These are phyloP conservation scores for Hydropsyche betteni DNA, from an alignment of 2,888 invertebrate species.

Conservation along the genomic window DNA sequence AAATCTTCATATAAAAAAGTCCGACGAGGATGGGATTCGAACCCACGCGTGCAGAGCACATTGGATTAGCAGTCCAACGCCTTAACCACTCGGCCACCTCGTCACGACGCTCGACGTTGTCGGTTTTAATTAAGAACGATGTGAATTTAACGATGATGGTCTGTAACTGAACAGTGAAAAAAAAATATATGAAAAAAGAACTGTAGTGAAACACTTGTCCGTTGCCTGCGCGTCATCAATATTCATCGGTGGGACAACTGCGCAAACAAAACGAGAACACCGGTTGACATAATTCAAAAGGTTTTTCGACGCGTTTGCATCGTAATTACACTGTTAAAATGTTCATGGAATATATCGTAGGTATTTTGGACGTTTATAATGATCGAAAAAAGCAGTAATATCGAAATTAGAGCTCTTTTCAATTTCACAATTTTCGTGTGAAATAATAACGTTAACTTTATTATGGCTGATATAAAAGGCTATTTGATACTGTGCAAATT, in stretches of 20 bases:
- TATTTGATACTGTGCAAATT: too few species aligned
- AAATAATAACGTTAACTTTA: too few species aligned
- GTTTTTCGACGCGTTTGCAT: neutral
- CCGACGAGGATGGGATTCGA: conserved; percentile 84
- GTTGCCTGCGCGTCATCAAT: neutral
- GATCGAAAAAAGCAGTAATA: too few species aligned
- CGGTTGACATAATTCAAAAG: conserved; percentile 1
- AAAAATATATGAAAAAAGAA: neutral
- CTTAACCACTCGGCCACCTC: conserved; percentile 89
- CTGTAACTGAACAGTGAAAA: too few species aligned
- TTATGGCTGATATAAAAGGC: too few species aligned
- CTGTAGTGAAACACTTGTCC: conserved; percentile 10
- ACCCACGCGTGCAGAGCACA: conserved; percentile 87
- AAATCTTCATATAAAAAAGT: neutral
- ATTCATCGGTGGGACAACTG: conserved; percentile 7
- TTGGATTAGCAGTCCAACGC: conserved; percentile 88
- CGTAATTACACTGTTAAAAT: too few species aligned
- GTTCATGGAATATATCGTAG: too few species aligned
- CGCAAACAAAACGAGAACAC: conserved; percentile 17
- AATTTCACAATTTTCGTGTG: too few species aligned
- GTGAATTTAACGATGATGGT: neutral
- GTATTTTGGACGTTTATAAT: too few species aligned
- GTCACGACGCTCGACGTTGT: conserved; percentile 58
- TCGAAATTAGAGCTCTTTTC: too few species aligned
- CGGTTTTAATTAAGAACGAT: conserved; percentile 7